A percentile compares a stretch with the other conserved stretches of the same genome.
phyloP scores from a whole-genome alignment of 2,888 invertebrate genomes.

The Drosophila incognita region DNA sequence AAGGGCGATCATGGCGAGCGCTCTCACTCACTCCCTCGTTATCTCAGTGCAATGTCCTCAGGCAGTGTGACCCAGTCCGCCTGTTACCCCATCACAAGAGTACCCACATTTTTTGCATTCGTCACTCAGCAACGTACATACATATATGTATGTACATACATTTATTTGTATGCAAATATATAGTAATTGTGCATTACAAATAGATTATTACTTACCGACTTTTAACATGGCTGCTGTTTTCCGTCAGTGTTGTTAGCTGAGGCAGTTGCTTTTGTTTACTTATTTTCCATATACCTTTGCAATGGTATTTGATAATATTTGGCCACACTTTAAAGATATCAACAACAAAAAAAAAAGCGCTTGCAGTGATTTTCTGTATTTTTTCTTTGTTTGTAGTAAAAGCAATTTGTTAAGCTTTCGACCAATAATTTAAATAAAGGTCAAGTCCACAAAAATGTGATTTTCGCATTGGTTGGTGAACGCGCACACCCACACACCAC shows the following conservation, averaged over 20 bases:
- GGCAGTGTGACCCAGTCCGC: slow-evolving; percentile 3
- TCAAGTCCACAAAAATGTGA: slow-evolving; percentile 34
- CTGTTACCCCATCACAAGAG: slow-evolving; percentile 11
- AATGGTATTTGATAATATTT: not conserved
- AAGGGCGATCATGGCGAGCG: slow-evolving; percentile 55
- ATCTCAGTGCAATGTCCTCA: not conserved
- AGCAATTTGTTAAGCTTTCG: slow-evolving; percentile 26
- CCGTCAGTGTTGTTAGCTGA: not conserved
- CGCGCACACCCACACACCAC: slow-evolving; percentile 12
- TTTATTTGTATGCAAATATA: not conserved
- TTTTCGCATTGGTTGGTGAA: slow-evolving; percentile 16
- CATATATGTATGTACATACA: not conserved
- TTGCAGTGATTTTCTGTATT: slow-evolving; percentile 17
- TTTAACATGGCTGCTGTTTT: slow-evolving; percentile 5
- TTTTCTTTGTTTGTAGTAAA: slow-evolving; percentile 9
- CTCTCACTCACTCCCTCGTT: not conserved
- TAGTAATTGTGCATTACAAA: not conserved
- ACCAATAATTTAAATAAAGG: slow-evolving; percentile 36
- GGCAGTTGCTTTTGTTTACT: slow-evolving; percentile 19
- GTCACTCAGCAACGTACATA: slow-evolving; percentile 6
- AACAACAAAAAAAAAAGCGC: not conserved
- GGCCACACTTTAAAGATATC: not conserved
- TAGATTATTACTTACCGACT: slow-evolving; percentile 21
- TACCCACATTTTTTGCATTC: slow-evolving; percentile 13
- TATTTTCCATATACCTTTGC: slow-evolving; percentile 9